These are phyloP conservation scores for Drosophila neocordata DNA, from an alignment of 1,140 invertebrate species.

Conservation along the genomic window DNA sequence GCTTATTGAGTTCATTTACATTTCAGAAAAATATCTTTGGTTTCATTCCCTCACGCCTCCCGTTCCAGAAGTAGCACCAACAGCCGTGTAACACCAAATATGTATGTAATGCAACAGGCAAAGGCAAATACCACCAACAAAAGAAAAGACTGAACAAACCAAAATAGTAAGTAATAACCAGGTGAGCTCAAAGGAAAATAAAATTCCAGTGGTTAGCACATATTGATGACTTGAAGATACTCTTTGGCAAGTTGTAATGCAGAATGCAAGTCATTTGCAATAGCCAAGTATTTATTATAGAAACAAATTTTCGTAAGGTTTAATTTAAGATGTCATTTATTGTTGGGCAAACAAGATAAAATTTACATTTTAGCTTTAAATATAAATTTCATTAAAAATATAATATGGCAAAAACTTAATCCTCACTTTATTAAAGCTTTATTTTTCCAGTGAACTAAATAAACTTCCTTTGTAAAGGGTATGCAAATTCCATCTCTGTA, in stretches of 20 bases:
- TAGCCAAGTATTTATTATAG: slow-evolving; percentile 8
- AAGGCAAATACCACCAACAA: slow-evolving; percentile 31
- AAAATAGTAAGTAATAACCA: slow-evolving; percentile 9
- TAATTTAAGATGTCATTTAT: no score
- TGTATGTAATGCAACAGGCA: slow-evolving; percentile 38
- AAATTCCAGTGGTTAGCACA: slow-evolving; percentile 13
- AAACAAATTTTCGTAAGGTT: no score
- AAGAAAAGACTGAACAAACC: background rate
- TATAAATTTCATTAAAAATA: no score
- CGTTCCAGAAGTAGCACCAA: no score
- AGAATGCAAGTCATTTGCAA: background rate
- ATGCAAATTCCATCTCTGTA: slow-evolving; percentile 13
- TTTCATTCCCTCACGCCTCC: background rate
- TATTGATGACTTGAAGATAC: slow-evolving; percentile 18
- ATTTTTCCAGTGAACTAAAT: background rate
- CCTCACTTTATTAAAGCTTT: no score
- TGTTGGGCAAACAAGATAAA: no score
- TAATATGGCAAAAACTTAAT: no score
- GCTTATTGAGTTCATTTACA: slow-evolving; percentile 53
- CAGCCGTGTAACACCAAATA: slow-evolving; percentile 19
- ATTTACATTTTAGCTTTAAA: no score
- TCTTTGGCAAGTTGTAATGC: background rate
- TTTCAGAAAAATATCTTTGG: slow-evolving; percentile 21
- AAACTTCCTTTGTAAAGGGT: background rate
- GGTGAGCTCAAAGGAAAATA: background rate